phyloP scores from a whole-genome alignment of 2,797 vertebrate genomes.

The Erpetoichthys calabaricus region DNA sequence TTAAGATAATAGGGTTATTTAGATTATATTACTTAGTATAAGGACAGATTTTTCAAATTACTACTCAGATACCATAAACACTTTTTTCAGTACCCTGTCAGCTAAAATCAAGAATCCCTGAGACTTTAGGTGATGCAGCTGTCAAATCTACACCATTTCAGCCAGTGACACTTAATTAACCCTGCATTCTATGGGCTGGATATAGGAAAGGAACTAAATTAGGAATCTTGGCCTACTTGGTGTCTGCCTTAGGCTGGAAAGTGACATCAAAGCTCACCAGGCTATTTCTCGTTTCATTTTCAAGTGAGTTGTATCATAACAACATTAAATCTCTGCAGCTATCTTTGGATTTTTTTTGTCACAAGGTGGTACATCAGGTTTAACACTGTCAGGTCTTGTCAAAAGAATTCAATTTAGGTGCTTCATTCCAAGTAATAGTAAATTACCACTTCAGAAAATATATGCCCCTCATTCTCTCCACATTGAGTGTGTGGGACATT shows the following conservation, averaged over 20 bases:
- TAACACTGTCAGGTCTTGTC: conserved; percentile 1
- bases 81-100: not conserved
- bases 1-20: too few relatives aligned
- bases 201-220: not conserved
- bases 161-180: conserved; percentile 1
- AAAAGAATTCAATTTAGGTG: conserved; percentile 44
- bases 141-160: not conserved
- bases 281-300: not conserved
- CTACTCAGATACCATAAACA: too few relatives aligned
- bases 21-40: too few relatives aligned
- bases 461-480: not conserved
- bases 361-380: not conserved
- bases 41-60: too few relatives aligned
- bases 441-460: conserved; percentile 55
- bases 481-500: not conserved
- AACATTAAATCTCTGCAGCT: not conserved
- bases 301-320: not conserved
- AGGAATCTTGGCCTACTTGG: not conserved
- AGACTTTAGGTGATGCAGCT: not conserved
- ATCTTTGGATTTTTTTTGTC: not conserved
- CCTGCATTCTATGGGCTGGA: not conserved
- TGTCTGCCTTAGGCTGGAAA: not conserved
- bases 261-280: not conserved
- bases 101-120: not conserved
- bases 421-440: conserved; percentile 28